Base-by-base conservation (phyloP, 1,140 invertebrate species). In the Cotesia vestalis region DNA sequence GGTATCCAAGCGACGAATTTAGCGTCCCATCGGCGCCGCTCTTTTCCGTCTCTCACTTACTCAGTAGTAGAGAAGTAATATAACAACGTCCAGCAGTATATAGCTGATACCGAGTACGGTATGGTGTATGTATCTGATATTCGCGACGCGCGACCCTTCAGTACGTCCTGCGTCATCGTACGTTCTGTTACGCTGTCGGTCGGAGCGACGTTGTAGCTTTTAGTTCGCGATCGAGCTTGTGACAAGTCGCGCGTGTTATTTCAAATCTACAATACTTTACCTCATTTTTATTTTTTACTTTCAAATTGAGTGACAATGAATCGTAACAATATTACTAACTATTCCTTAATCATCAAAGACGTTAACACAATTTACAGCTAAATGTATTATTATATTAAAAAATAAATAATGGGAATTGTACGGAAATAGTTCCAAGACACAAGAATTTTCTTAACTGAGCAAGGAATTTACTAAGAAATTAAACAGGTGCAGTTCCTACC, bases 81-180 rank as follows among this genome's bases (percentile, higher is more conserved):
- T 46, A 64, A 64, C 34, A 9, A 46, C 40, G 40, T 46, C 40
- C 40, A 46, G 40, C 40, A 9, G 40, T 46, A 46, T 46, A 46
- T 46, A 46, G 40, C 40, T 46, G 40, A 46, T 64, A 12, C 20
- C 40, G 27, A 2, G 27, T 27, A 9, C 62, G 34, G 35, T 14
- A 12, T 51, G 63, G 27, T 46, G 40, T 46, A 52, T 66, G 52
- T 66, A 66, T 51, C 52, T 8, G 5, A 20, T 34, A 27, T 4
- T 8, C 57, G 35, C 14, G 36, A 11, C 57, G 36, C 38, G 53
- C 67, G 36, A 69, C 67, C 55, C 55, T 38, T 69, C 57, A 69
- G 67, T 69, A 69, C 67, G 57, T 69, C 55, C 67, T 69, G 57
- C 57, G 67, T 34, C 55, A 35, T 52, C 64, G 64, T 66, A 66